Evolutionary conservation across 2,797 vertebrate species (phyloP), one percentile per base, ranked within the genome.

Genomic region (Takifugu rubripes): DNA sequence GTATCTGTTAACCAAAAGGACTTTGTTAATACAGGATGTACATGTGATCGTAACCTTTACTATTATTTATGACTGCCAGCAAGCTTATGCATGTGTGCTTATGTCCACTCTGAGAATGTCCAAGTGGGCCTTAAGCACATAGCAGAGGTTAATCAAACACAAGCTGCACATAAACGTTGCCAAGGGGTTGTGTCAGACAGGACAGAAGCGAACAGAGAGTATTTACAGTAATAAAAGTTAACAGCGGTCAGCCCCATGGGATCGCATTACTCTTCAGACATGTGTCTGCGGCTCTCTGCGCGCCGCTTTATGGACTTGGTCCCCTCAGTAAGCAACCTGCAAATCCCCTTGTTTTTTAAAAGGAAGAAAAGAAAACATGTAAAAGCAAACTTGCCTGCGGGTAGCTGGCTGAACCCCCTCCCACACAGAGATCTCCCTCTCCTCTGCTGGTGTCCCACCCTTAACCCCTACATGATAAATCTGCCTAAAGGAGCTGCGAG

Each of bases 221-320:
- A 86, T 91, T 89, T 88, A 87, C 84, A 79, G 81, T 88, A 86
- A 88, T 91, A 90, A 90, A 89, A 89, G 81, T 88, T 90, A 88
- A 88, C 80, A 82, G 83, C 72, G 76, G 84, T 88, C 82, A 78
- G 81, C 82, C 84, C 81, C 80, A 70, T 61, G 81, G 85, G 86
- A 90, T 89, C 84, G 46, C 75, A 84, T 91, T 90, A 89, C 90
- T 73, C 72, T 61, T 77, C 48, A 80, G 79, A 84, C 87, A 88
- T 87, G 85, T 83, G 88, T 87, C 88, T 85, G 76, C 71, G 70
- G 81, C 83, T 81, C 75, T 71, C 71, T 78, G 64, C 75, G 75
- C 56, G 24, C 69, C 63, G 75, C 74, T 90, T 91, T 89, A 89
- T 89, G 79, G 90, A 89, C 84, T 75, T 74, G 61, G 69, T 40